Evolutionary conservation across 2,797 vertebrate species (phyloP), one percentile per base, ranked within the genome.

Genomic region (Hemibagrus guttatus): DNA sequence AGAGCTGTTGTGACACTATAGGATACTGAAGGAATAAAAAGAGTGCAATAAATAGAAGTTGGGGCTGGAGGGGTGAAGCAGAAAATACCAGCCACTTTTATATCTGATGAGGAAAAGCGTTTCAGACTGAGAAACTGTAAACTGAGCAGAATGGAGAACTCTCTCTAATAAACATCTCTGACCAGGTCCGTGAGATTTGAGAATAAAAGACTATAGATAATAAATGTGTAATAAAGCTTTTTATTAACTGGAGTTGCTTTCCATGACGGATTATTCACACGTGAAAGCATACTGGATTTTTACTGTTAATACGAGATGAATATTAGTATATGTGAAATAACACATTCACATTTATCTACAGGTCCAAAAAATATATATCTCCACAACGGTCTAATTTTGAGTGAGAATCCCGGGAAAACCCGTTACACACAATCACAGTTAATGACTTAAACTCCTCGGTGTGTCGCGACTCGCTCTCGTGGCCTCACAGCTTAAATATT

Each of bases 221-320:
- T 52, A 21, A 28, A 76, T 49, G 11, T 75, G 39, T 63, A 21
- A 21, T 59, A 46, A 31, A 16, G 1, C 35, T 14, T 35, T 35
- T 71, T 64, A 8, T 75, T 52, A 19, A 69, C 19, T 19, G 11
- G 42, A 74, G 4, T 23, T 2, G 39, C 6, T 14, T 59, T 13
- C 19, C 21, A 17, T 63, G 54, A 28, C 21, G 23, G 23, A n/a
- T 72, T 35, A 61, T 35, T 72, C 28, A 42, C 56, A 61, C n/a
- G 1, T 39, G 5, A 58, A 85, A 39, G 1, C 52, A 23, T 79
- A 31, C 52, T 49, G 52, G 17, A 35, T 31, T 52, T 86, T 86
- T 86, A 82, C 82, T 82, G 79, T 64, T 82, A 64, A 82, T 64
- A 54, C 28, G 11, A 26, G 8, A 13, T 63, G 66, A 52, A 64